Evolutionary conservation across 1,140 invertebrate species (phyloP), one percentile per base, ranked within the genome.

Genomic region (Sinella curviseta): DNA sequence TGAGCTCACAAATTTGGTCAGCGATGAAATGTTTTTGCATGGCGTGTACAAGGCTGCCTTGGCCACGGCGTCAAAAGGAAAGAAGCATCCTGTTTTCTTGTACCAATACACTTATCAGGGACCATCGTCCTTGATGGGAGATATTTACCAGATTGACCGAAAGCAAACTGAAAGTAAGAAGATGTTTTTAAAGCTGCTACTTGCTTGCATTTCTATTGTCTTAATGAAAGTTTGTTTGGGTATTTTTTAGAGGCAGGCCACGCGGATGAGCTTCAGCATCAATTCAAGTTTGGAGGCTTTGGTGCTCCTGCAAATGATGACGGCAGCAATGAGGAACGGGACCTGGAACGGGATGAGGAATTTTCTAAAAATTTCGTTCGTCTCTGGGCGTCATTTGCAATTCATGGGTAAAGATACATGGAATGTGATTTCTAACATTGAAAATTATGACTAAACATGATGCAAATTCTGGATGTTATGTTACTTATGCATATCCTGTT

Each of bases 341-440:
- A 33, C 65, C 65, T 30, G 65, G 31, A 8, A 8, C 65, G 8
- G 24, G 26, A 70, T 30, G 65, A 70, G 30, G 12, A 30, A 70
- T 70, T 70, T 33, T 70, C 65, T 31, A 70, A 70, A 30, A 70
- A 70, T 24, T 70, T 70, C 8, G 65, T 70, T 30, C 65, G 65
- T 14, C n/a, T 70, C 1, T 70, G 65, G 65, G n/a, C 31, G 14
- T 70, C 65, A 31, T 70, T 70, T 70, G 65, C 65, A 12, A 14
- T 31, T 33, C 26, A 70, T 31, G 65, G 65, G 65, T 70, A 70
- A 31, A n/a, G n/a, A n/a, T n/a, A n/a, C n/a, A n/a, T n/a, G n/a
- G n/a, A n/a, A n/a, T n/a, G n/a, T n/a, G n/a, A n/a, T n/a, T n/a
- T n/a, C n/a, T n/a, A n/a, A n/a, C n/a, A n/a, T n/a, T n/a, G n/a